Percentiles rank a stretch among this genome's conserved stretches.
phyloP scores from a whole-genome alignment of 2,888 invertebrate species.

The Papilio gigon region DNA sequence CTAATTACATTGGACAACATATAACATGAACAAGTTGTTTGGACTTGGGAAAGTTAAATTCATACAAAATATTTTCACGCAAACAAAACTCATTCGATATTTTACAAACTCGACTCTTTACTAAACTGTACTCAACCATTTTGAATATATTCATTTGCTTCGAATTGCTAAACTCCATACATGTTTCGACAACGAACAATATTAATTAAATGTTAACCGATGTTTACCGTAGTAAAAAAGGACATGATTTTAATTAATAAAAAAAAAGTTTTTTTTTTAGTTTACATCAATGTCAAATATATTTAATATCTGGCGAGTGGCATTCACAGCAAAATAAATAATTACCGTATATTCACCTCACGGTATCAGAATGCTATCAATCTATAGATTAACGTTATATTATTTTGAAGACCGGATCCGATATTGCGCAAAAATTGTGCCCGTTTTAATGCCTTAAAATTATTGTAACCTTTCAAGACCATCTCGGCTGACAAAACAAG shows the following conservation, averaged over 20 bases:
- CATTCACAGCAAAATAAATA: not conserved
- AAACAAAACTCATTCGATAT: not conserved
- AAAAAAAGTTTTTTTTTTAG: not conserved
- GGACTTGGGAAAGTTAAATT: conserved; percentile 45
- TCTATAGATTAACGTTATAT: too few species aligned
- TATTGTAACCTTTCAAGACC: not conserved
- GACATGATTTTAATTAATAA: conserved; percentile 8
- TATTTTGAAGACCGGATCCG: too few species aligned
- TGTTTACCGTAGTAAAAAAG: not conserved
- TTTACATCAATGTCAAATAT: not conserved
- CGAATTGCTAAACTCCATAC: not conserved
- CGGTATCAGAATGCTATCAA: not conserved
- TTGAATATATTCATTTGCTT: not conserved
- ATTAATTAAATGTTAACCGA: too few species aligned
- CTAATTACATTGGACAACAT: conserved; percentile 79
- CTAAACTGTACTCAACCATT: not conserved
- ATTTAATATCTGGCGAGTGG: conserved; percentile 3
- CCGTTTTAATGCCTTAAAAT: too few species aligned
- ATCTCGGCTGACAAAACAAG: not conserved
- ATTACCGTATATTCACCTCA: not conserved
- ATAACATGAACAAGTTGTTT: conserved; percentile 71
- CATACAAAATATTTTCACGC: conserved; percentile 33
- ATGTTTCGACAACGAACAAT: not conserved
- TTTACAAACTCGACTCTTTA: conserved; percentile 24
- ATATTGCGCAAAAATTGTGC: too few species aligned